Evolutionary conservation across 2,888 invertebrate genomes (phyloP).

Genomic region (Tubiluchus corallicola): DNA sequence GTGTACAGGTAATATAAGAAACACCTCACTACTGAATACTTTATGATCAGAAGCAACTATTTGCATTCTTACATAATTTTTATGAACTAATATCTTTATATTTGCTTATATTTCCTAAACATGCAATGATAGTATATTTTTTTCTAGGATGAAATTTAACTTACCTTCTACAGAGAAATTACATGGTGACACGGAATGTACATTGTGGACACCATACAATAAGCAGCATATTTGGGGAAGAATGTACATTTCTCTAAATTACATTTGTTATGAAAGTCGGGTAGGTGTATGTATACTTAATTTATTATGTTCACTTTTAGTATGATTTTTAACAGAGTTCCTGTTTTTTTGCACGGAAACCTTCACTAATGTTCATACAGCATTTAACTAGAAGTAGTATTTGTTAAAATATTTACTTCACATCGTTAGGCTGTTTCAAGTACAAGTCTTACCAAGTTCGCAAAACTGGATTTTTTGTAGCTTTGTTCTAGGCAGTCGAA

Average conservation of each 20-base stretch:
- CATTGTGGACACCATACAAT: conserved; percentile 85
- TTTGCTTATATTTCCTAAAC: conserved; percentile 7
- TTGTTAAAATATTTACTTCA: too few relatives aligned
- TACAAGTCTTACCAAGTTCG: too few relatives aligned
- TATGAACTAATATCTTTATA: conserved; percentile 34
- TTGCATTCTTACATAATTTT: conserved; percentile 36
- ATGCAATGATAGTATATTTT: too few relatives aligned
- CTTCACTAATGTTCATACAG: too few relatives aligned
- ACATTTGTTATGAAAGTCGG: conserved; percentile 85
- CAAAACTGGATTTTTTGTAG: too few relatives aligned
- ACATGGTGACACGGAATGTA: conserved; percentile 75
- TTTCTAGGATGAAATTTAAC: conserved; percentile 36
- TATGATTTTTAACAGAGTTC: too few relatives aligned
- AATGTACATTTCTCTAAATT: conserved; percentile 78
- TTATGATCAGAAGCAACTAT: neutral
- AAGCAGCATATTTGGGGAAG: conserved; percentile 71
- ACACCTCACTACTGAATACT: neutral
- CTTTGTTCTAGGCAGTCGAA: too few relatives aligned
- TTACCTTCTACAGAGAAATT: conserved; percentile 75
- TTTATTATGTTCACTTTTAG: too few relatives aligned
- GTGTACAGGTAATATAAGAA: conserved; percentile 40
- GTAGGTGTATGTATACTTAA: conserved; percentile 38
- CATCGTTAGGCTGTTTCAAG: too few relatives aligned
- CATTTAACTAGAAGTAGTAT: too few relatives aligned
- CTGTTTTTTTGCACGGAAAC: too few relatives aligned